These are phyloP conservation scores for Adelognathus sp. DNA, from an alignment of 2,888 invertebrate species.

Conservation along the genomic window DNA sequence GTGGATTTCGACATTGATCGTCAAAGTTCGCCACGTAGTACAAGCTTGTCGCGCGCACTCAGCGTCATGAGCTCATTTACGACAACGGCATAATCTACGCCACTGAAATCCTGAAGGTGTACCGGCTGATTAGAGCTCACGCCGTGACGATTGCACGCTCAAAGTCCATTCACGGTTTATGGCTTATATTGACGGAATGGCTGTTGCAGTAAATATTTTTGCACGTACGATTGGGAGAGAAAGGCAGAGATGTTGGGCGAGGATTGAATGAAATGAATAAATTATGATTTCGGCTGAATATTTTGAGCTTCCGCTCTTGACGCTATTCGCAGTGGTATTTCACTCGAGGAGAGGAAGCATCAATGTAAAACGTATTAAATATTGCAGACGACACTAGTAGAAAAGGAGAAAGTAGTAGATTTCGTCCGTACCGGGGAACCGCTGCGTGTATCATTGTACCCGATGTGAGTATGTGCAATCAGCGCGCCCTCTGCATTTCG, in stretches of 20 bases:
- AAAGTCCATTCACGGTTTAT: not conserved
- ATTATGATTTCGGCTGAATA: not conserved
- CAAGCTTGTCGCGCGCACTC: conserved; percentile 5
- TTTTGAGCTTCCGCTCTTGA: not conserved
- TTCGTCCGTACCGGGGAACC: not conserved
- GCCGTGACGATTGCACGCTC: conserved; percentile 10
- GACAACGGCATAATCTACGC: not conserved
- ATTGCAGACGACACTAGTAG: not conserved
- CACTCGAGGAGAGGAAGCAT: not conserved
- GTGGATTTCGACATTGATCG: conserved; percentile 26
- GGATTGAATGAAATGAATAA: not conserved
- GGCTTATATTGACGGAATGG: not conserved
- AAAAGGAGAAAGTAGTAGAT: not conserved
- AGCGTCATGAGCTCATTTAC: not conserved
- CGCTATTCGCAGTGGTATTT: not conserved
- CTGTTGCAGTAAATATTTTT: not conserved
- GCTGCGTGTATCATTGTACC: not conserved
- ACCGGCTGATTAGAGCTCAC: conserved; percentile 8
- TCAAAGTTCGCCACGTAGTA: conserved; percentile 37
- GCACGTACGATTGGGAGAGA: not conserved
- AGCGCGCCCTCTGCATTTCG: too few relatives aligned
- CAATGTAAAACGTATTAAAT: not conserved
- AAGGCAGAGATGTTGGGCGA: not conserved
- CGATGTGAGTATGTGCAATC: too few relatives aligned
- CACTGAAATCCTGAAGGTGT: conserved; percentile 33